phyloP scores from a whole-genome alignment of 2,113 vertebrate species.

The Sturnus vulgaris region DNA sequence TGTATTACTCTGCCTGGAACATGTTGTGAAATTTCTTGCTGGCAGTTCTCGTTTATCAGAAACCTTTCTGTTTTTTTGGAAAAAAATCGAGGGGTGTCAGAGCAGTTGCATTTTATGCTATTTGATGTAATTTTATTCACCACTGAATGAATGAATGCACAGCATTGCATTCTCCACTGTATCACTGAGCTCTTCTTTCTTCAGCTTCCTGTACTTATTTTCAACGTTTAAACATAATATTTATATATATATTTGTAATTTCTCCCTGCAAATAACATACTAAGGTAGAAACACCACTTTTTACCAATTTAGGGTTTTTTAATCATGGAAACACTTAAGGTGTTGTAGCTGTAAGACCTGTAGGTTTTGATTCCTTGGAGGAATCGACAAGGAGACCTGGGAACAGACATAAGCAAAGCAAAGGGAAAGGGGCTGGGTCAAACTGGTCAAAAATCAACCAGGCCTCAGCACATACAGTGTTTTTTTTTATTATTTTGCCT shows the following conservation, averaged over 20 bases:
- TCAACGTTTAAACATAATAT: not conserved
- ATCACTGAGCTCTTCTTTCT: not conserved
- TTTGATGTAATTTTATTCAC: not conserved
- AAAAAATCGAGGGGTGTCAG: not conserved
- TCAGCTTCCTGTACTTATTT: not conserved
- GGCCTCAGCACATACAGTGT: not conserved
- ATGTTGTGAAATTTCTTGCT: not conserved
- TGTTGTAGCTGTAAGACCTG: not conserved
- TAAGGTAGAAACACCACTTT: not conserved
- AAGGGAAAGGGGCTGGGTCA: not conserved
- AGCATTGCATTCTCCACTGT: not conserved
- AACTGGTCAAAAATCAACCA: not conserved
- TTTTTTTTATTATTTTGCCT: not conserved
- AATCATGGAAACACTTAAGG: not conserved
- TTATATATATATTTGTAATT: not conserved
- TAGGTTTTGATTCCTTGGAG: not conserved
- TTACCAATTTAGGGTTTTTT: not conserved
- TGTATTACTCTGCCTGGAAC: conserved; percentile 48
- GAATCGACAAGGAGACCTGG: not conserved
- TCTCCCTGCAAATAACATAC: not conserved
- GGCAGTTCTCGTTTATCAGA: conserved; percentile 36
- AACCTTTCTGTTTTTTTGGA: not conserved
- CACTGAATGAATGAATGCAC: not conserved
- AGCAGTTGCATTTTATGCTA: not conserved
- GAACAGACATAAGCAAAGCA: not conserved